Base-by-base conservation (phyloP, 1,140 invertebrate species). In the Notospermus geniculatus region DNA sequence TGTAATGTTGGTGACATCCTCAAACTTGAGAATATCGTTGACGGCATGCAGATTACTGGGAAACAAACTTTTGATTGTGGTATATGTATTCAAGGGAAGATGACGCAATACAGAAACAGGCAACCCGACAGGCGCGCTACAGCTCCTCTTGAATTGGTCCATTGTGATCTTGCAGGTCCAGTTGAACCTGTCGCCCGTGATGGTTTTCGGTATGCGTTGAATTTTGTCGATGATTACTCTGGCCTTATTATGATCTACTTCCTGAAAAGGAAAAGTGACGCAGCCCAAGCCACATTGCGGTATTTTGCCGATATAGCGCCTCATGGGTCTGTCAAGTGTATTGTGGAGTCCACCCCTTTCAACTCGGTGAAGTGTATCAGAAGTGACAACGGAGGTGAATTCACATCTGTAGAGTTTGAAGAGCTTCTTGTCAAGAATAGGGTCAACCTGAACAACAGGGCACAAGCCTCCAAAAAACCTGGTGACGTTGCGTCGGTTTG, bases 191-290 rank as follows among this genome's bases (percentile, higher is more conserved):
- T 57, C 32, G 25, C 46, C 25, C 59, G 17, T 11, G 54, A 64
- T 17, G 65, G 57, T n/a, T 55, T 59, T 15, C 43, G 54, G 30
- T 63, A 66, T 64, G n/a, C 43, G 15, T n/a, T 63, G 2, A n/a
- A 22, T 27, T 66, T 39, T 60, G 45, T 53, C 22, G 65, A 66
- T 64, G 41, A 59, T 56, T 66, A 28, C 43, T 59, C 65, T 28
- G 29, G 54, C 13, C 15, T 43, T 9, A 41, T 32, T 23, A 55
- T 29, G n/a, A 54, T 59, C 2, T 66, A 64, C 36, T 63, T 63
- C 50, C 43, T 66, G 22, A 54, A 63, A 46, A 22, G 43, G 25
- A 59, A 66, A 39, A 58, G 55, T 32, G 65, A 66, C 54, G 13
- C 43, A 45, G 41, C 54, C 25, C 32, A 27, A 4, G 59, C 57